A percentile compares a stretch with the other conserved stretches of the same genome.
Conservation (phyloP, 2,888 invertebrate genomes). For the Fabriciana adippe region DNA sequence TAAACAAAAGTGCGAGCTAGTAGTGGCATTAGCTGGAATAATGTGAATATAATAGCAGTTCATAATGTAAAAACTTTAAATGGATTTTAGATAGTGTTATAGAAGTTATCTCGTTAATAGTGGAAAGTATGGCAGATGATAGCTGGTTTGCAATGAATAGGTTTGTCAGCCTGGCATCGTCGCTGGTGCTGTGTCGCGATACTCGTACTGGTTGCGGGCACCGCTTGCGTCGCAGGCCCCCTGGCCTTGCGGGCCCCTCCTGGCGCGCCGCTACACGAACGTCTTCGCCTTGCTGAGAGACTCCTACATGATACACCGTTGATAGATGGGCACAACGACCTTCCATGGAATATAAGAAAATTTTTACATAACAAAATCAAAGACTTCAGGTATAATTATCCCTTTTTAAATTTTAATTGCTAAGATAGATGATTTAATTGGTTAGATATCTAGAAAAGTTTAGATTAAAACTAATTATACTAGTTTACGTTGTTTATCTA, state of each 20-base stretch:
- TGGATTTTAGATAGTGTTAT: background rate
- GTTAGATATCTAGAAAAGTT: no score
- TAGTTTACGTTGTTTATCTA: no score
- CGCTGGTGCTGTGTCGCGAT: conserved; percentile 91
- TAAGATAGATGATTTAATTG: no score
- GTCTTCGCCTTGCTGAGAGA: conserved; percentile 87
- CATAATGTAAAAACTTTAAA: conserved; percentile 8
- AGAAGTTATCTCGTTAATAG: background rate
- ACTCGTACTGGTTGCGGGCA: conserved; percentile 88
- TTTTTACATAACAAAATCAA: conserved; percentile 94
- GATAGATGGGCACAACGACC: conserved; percentile 94
- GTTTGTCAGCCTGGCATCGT: conserved; percentile 77
- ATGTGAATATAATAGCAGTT: background rate
- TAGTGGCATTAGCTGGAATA: background rate
- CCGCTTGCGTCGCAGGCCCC: conserved; percentile 91
- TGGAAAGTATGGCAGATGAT: background rate
- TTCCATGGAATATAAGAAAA: conserved; percentile 95
- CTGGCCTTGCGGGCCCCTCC: conserved; percentile 89
- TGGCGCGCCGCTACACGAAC: conserved; percentile 89
- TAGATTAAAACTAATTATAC: no score
- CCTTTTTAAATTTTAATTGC: background rate
- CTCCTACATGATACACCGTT: conserved; percentile 90
- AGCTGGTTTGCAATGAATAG: conserved; percentile 46
- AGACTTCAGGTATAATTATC: conserved; percentile 85
- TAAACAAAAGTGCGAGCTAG: background rate